Conservation (phyloP, 2,888 invertebrate genomes). For the Scrobipalpa atriplicella region DNA sequence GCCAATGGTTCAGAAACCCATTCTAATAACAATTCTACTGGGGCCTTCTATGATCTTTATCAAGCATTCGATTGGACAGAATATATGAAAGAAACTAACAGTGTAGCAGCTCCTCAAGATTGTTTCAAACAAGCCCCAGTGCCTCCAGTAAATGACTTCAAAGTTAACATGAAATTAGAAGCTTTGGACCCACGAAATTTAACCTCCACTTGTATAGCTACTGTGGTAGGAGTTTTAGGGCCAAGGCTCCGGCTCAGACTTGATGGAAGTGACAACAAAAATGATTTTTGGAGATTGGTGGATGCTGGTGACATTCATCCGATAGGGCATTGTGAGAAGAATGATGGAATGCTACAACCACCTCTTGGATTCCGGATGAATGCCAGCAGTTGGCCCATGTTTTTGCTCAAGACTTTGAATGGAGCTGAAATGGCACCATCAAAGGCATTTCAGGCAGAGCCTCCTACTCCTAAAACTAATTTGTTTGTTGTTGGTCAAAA, state of each 20-base stretch:
- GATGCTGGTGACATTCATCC: conserved; percentile 98
- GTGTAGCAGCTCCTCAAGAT: conserved; percentile 90
- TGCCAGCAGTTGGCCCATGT: conserved; percentile 98
- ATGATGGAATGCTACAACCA: conserved; percentile 96
- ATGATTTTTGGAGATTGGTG: conserved; percentile 98
- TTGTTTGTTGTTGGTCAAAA: conserved; percentile 96
- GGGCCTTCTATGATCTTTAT: conserved; percentile 90
- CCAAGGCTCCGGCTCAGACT: conserved; percentile 94
- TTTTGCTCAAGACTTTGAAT: conserved; percentile 94
- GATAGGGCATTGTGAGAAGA: conserved; percentile 96
- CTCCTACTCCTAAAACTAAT: conserved; percentile 91
- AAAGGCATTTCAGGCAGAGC: conserved; percentile 94
- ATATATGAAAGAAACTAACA: conserved; percentile 90
- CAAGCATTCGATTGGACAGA: conserved; percentile 95
- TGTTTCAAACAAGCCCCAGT: conserved; percentile 93
- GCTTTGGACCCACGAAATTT: conserved; percentile 97
- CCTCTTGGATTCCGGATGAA: conserved; percentile 98
- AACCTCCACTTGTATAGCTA: conserved; percentile 98
- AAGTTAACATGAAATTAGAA: conserved; percentile 97
- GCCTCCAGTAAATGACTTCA: conserved; percentile 96
- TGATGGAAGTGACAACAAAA: conserved; percentile 98
- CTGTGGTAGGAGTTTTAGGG: conserved; percentile 95
- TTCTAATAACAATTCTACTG: conserved; percentile 83
- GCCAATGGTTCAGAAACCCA: conserved; percentile 75
- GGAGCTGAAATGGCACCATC: conserved; percentile 96